A percentile compares a stretch with the other conserved stretches of the same genome.
Conservation (phyloP, 2,113 vertebrate species). For the Pygoscelis antarcticus region DNA sequence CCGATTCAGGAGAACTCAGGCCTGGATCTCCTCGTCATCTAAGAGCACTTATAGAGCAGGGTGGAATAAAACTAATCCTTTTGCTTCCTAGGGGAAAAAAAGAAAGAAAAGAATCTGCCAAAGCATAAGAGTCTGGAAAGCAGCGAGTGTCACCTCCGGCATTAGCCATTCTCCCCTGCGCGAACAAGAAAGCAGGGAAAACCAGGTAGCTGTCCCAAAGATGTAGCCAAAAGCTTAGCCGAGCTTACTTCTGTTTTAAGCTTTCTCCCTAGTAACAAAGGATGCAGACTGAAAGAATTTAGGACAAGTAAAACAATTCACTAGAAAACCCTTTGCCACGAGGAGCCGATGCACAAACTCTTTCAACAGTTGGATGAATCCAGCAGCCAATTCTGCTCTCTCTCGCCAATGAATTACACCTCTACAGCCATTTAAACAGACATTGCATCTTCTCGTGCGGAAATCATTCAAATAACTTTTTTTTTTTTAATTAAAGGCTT, state of each 20-base stretch:
- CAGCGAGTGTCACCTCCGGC: neutral
- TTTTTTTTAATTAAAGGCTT: neutral
- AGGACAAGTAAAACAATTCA: neutral
- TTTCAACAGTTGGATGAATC: neutral
- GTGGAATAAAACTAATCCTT: neutral
- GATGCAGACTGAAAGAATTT: neutral
- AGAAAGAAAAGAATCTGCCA: neutral
- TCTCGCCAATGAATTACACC: fast-evolving
- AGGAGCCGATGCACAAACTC: neutral
- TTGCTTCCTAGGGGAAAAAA: neutral
- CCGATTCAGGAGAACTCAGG: neutral
- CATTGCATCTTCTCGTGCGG: fast-evolving
- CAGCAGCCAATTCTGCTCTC: neutral
- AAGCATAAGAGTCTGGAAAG: neutral
- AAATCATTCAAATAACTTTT: neutral
- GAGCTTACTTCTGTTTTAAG: neutral
- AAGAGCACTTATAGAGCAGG: neutral
- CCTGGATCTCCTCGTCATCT: neutral
- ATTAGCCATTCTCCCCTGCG: fast-evolving
- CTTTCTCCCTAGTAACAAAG: neutral
- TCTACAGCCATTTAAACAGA: neutral
- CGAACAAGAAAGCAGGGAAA: neutral
- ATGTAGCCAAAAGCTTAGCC: neutral
- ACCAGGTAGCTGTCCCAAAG: neutral
- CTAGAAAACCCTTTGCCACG: neutral